These are phyloP conservation scores for Bucco capensis DNA, from an alignment of 2,113 vertebrate species.

Conservation along the genomic window DNA sequence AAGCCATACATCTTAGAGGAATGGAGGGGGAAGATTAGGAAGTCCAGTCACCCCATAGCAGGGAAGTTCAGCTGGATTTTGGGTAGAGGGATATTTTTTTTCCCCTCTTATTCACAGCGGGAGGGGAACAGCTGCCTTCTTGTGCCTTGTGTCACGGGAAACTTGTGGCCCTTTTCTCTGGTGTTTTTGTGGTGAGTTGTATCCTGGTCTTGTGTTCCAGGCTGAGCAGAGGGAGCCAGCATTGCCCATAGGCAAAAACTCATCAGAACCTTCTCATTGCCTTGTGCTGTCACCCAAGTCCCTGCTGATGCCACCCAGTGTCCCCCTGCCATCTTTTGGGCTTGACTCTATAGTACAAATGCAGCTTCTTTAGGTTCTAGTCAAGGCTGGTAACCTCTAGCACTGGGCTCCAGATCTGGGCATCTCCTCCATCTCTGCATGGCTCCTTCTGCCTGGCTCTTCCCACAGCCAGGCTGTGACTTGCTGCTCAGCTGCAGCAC, in stretches of 20 bases:
- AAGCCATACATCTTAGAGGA: not conserved
- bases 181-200: not conserved
- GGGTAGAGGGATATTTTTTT: not conserved
- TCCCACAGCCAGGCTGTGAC: rapidly evolving
- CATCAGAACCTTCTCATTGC: not conserved
- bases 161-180: not conserved
- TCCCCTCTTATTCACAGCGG: not conserved
- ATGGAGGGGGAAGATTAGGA: not conserved
- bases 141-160: not conserved
- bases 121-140: not conserved
- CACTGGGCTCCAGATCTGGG: not conserved
- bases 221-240: rapidly evolving
- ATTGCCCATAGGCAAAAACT: not conserved
- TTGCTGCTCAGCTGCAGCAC: rapidly evolving
- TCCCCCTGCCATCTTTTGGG: rapidly evolving
- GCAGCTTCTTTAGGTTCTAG: too few relatives aligned
- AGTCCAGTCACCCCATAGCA: rapidly evolving
- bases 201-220: not conserved
- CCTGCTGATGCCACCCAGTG: too few relatives aligned
- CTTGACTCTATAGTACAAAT: too few relatives aligned
- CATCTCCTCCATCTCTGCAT: rapidly evolving
- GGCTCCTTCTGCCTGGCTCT: not conserved
- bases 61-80: not conserved
- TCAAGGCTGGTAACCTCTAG: not conserved
- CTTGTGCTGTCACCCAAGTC: not conserved